Evolutionary conservation across 2,113 vertebrate species (phyloP).

Genomic region (Alouatta palliata): DNA sequence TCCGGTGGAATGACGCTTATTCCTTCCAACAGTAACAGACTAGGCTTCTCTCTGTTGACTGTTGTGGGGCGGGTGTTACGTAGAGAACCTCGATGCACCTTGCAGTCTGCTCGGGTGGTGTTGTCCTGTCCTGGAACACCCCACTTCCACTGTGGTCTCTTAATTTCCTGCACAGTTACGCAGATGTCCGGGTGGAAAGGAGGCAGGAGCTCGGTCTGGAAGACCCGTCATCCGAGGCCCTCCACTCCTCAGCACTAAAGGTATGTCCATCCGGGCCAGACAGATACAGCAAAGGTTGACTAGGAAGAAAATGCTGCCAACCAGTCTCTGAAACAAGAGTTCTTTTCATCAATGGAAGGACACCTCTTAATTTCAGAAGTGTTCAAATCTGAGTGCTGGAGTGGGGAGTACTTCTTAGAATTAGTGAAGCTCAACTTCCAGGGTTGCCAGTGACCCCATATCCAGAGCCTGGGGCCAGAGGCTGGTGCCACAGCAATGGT

Average conservation of each 20-base stretch:
- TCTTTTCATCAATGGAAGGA: neutral
- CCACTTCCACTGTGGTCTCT: slow-evolving; percentile 14
- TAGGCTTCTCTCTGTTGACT: no score
- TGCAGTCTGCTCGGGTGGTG: neutral
- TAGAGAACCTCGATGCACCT: accelerated
- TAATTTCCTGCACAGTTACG: slow-evolving; percentile 82
- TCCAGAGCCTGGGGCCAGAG: neutral
- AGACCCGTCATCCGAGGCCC: slow-evolving; percentile 80
- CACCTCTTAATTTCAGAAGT: neutral
- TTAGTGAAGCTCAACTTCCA: neutral
- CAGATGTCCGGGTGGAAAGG: slow-evolving; percentile 88
- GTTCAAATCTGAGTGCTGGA: neutral
- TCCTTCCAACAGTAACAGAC: neutral
- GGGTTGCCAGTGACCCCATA: neutral
- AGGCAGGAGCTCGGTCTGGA: slow-evolving; percentile 85
- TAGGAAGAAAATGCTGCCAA: neutral
- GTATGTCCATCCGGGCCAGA: slow-evolving; percentile 67
- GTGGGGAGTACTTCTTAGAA: neutral
- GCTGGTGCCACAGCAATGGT: neutral
- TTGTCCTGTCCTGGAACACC: neutral
- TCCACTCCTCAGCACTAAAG: slow-evolving; percentile 84
- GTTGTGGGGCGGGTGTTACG: accelerated
- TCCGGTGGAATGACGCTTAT: neutral
- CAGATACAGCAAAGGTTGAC: neutral
- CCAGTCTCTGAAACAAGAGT: neutral